Evolutionary conservation across 2,797 vertebrate species (phyloP).

Genomic region (Etheostoma perlongum): DNA sequence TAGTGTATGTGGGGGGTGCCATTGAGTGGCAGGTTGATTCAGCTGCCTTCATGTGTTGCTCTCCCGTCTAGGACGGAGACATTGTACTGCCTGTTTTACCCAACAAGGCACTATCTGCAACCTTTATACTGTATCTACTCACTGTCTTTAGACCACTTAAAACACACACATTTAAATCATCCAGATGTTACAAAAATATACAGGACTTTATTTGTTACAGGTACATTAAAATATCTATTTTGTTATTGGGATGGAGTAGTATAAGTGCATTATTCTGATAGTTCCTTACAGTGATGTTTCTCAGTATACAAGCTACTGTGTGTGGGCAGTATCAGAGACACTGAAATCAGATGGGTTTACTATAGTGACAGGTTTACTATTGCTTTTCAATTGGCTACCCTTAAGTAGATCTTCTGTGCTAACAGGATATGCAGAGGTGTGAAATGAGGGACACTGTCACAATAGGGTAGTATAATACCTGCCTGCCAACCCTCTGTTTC

Average conservation of each 20-base stretch:
- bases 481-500: slow-evolving; percentile 22
- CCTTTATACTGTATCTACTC: background rate
- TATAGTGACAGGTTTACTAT: slow-evolving; percentile 4
- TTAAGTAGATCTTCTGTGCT: slow-evolving; percentile 49
- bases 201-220: no score
- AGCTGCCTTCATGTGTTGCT: slow-evolving; percentile 21
- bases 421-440: slow-evolving; percentile 50
- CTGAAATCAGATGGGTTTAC: slow-evolving; percentile 3
- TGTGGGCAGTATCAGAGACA: slow-evolving; percentile 5
- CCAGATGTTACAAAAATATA: background rate
- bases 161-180: background rate
- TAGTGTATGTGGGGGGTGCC: background rate
- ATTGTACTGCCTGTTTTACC: background rate
- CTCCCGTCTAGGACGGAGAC: slow-evolving; percentile 2
- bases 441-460: slow-evolving; percentile 65
- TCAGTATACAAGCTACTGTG: background rate
- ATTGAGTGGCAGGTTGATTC: slow-evolving; percentile 9
- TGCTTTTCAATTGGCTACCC: slow-evolving; percentile 59
- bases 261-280: background rate
- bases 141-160: slow-evolving; percentile 3
- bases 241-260: background rate
- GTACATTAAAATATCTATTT: background rate
- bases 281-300: background rate
- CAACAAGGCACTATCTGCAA: background rate
- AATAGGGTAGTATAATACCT: slow-evolving; percentile 44